Evolutionary conservation across 1,140 invertebrate species (phyloP).

Genomic region (Phocides pigmalion): DNA sequence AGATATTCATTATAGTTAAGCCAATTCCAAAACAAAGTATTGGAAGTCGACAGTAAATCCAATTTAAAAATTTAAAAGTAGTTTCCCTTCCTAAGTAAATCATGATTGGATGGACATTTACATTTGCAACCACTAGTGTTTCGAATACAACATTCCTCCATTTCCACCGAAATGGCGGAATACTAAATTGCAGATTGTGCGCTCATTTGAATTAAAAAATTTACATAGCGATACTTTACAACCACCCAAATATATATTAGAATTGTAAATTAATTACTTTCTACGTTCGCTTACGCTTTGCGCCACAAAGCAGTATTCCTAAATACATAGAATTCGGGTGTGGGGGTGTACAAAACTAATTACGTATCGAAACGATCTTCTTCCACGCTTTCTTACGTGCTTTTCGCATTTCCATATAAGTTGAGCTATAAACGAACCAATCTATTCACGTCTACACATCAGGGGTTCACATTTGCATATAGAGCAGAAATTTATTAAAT

Average conservation of each 20-base stretch:
- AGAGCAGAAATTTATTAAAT: constrained; percentile 84
- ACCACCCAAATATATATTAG: constrained; percentile 49
- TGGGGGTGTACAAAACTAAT: constrained; percentile 78
- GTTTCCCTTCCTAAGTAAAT: neutral
- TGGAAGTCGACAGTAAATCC: constrained; percentile 1
- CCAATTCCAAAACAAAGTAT: too few relatives aligned
- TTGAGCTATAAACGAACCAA: constrained; percentile 82
- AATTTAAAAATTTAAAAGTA: too few relatives aligned
- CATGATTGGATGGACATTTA: neutral
- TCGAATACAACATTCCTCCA: neutral
- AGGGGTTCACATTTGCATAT: constrained; percentile 83
- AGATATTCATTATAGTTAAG: too few relatives aligned
- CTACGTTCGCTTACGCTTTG: constrained; percentile 47
- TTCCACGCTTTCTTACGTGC: constrained; percentile 80
- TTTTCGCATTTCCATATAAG: constrained; percentile 83
- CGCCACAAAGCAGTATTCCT: constrained; percentile 55
- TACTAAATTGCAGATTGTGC: constrained; percentile 39
- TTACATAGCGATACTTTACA: constrained; percentile 37
- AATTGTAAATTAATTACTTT: constrained; percentile 69
- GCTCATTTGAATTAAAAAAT: constrained; percentile 50
- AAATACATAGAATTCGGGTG: constrained; percentile 63
- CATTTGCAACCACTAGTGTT: neutral
- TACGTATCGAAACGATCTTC: constrained; percentile 79
- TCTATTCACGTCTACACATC: constrained; percentile 84
- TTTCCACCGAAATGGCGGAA: constrained; percentile 3